A percentile compares a stretch with the other conserved stretches of the same genome.
Evolutionary conservation across 2,113 vertebrate species (phyloP).

Genomic region (Climacteris rufus): DNA sequence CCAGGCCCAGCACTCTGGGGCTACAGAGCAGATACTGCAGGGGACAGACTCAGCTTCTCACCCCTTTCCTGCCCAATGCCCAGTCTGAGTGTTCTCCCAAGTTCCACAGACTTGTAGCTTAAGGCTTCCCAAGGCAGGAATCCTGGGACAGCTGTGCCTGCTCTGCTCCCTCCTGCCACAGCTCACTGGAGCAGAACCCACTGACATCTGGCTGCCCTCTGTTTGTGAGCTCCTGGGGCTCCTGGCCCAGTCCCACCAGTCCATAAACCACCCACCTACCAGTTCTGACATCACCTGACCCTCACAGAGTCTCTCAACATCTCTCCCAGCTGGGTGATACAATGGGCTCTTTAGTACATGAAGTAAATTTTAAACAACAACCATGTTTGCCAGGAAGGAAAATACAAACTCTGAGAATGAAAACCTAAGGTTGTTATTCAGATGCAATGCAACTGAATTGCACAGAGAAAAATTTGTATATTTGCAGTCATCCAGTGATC

Average conservation of each 20-base stretch:
- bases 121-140: not conserved
- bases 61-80: not conserved
- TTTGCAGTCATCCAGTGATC: not conserved
- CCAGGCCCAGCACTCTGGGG: rapidly evolving
- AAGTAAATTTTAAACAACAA: not conserved
- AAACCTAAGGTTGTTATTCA: not conserved
- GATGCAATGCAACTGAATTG: not conserved
- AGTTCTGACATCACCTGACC: not conserved
- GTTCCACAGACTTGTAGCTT: rapidly evolving
- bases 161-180: not conserved
- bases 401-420: not conserved
- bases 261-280: rapidly evolving
- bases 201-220: rapidly evolving
- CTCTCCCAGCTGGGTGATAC: not conserved
- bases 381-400: not conserved
- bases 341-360: not conserved
- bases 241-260: not conserved
- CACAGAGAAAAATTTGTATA: not conserved
- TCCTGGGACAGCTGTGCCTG: not conserved
- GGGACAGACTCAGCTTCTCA: not conserved
- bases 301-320: not conserved
- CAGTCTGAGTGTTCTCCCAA: not conserved
- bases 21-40: not conserved
- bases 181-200: not conserved
- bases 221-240: rapidly evolving